Conservation (phyloP, 30 jellyfish, hydroid and myxozoan genomes). For the Pelagia noctiluca region DNA sequence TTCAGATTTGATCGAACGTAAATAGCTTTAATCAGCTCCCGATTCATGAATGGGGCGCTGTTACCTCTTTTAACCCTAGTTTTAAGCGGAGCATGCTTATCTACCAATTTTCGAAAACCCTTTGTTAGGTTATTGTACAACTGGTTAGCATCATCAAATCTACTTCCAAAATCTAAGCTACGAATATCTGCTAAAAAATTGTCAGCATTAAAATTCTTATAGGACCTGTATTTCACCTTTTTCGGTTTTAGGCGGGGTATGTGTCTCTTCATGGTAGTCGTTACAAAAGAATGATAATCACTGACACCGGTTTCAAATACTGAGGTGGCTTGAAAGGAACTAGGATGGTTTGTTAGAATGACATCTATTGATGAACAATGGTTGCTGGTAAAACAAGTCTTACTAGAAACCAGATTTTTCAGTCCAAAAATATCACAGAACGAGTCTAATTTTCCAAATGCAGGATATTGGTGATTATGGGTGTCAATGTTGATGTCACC, state of each 20-base stretch:
- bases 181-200: background rate
- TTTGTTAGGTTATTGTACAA: conserved; percentile 5
- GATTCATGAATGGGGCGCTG: conserved; percentile 47
- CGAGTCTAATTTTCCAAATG: conserved; percentile 16
- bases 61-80: conserved; percentile 17
- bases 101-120: conserved; percentile 12
- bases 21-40: conserved; percentile 19
- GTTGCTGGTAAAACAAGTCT: no score
- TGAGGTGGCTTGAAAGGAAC: no score
- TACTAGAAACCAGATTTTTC: conserved; percentile 37
- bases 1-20: conserved; percentile 20
- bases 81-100: conserved; percentile 46
- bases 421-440: conserved; percentile 42
- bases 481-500: no score
- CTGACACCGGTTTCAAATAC: no score
- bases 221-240: conserved; percentile 7
- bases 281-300: conserved; percentile 16
- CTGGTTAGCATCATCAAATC: background rate
- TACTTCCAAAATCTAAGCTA: background rate
- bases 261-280: background rate
- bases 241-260: conserved; percentile 47
- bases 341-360: no score
- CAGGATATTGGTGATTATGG: conserved; percentile 22
- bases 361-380: no score
- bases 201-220: conserved; percentile 2